Conservation (phyloP, 2,113 vertebrate species). For the Coregonus clupeaformis region DNA sequence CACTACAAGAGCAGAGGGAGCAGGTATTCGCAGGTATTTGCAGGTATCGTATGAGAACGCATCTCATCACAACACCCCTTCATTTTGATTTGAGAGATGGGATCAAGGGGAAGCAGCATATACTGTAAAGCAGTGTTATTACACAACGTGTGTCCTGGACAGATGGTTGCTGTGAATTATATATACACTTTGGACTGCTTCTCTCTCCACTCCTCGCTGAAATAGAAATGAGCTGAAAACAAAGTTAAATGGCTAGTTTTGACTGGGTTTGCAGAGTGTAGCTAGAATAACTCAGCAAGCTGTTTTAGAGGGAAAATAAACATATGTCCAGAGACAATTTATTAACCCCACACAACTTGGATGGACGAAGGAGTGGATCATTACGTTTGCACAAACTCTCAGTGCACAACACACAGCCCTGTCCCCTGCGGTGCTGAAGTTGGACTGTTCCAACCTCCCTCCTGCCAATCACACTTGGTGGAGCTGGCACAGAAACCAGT, state of each 20-base stretch:
- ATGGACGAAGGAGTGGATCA: no score
- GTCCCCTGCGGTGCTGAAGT: conserved; percentile 37
- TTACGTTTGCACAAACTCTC: no score
- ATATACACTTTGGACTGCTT: neutral
- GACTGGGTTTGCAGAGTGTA: no score
- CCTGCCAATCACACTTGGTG: conserved; percentile 58
- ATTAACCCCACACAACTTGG: no score
- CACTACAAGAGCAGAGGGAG: neutral
- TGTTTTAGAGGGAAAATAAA: no score
- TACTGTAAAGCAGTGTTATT: conserved; percentile 45
- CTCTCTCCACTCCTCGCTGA: no score
- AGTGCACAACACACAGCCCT: no score
- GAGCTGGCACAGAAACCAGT: conserved; percentile 30
- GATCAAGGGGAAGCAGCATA: neutral
- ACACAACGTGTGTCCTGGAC: conserved; percentile 65
- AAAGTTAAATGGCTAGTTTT: no score
- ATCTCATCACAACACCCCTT: neutral
- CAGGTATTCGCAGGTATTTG: neutral
- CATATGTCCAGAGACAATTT: no score
- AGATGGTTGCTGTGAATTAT: conserved; percentile 67
- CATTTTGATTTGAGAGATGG: neutral
- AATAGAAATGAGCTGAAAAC: no score
- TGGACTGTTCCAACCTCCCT: conserved; percentile 48
- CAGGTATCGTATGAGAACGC: neutral
- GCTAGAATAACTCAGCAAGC: no score